Base-by-base conservation (phyloP, 2,888 invertebrate genomes). In the Metallyticus violacea region DNA sequence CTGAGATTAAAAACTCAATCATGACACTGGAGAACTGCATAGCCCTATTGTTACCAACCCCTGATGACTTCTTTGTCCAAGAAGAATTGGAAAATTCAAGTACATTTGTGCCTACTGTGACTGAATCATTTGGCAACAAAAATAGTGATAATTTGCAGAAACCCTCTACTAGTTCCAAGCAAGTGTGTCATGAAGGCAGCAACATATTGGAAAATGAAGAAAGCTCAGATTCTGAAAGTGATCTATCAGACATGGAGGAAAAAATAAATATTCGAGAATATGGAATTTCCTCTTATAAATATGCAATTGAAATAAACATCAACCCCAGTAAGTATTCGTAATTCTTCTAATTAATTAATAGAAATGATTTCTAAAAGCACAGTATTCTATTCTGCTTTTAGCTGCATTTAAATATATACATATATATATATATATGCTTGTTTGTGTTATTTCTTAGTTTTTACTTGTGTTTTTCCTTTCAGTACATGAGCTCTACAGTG, bases 21-120 rank as follows among this genome's bases (percentile, higher is more conserved):
- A 90, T 89, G 26, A 90, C 90, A 79, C 88, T 91, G 87, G 89
- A 90, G 76, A 90, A 90, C 79, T 91, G 91, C 85, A 89, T 91
- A 28, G 88, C 89, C 27, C 87, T 91, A 15, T 88, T 91, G 1
- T 86, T 91, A 6, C 91, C 91, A 25, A 89, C 89, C 28, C 91
- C 90, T 0, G 90, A 90, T 80, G 89, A 91, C 79, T 90, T 91
- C 85, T 90, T 90, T 87, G 89, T 90, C 85, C 86, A 88, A 81
- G 85, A 87, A n/a, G 80, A 27, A 83, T 4, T 15, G 29, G 9
- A 30, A 30, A n/a, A 1, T 7, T 25, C 25, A 29, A 30, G n/a
- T 15, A 30, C 30, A 22, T 6, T 26, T 26, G 26, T 26, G 15
- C n/a, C 81, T 79, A 25, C 28, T 26, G 81, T 25, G 7, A 15